Evolutionary conservation across 2,888 invertebrate species (phyloP).

Genomic region (Euplagia quadripunctaria): DNA sequence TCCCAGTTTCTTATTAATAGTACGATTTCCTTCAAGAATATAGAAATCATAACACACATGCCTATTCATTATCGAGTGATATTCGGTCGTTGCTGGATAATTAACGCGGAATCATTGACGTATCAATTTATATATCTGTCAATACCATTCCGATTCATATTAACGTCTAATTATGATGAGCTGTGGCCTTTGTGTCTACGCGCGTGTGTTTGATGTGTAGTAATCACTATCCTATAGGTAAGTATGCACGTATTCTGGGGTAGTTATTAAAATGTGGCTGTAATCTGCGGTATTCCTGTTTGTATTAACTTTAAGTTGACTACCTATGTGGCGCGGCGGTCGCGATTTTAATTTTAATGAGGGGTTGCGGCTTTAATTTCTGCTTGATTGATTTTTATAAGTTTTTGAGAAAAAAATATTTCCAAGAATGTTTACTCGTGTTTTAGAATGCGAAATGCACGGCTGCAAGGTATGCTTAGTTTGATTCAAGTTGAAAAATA

Average conservation of each 20-base stretch:
- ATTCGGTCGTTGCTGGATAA: conserved; percentile 22
- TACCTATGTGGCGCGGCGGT: too few species aligned
- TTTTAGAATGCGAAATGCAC: too few species aligned
- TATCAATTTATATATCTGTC: conserved; percentile 37
- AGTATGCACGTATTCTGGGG: background rate
- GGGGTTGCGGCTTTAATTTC: too few species aligned
- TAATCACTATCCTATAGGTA: conserved; percentile 3
- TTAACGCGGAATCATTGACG: conserved; percentile 31
- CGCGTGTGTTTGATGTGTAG: conserved; percentile 4
- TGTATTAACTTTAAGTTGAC: too few species aligned
- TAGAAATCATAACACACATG: conserved; percentile 8
- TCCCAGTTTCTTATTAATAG: background rate
- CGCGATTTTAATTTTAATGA: too few species aligned
- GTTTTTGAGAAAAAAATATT: too few species aligned
- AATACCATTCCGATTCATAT: conserved; percentile 24
- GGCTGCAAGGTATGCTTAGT: too few species aligned
- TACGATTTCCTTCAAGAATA: conserved; percentile 14
- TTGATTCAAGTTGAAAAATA: too few species aligned
- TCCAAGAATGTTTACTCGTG: too few species aligned
- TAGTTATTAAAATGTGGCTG: too few species aligned
- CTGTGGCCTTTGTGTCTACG: conserved; percentile 11
- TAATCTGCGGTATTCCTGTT: too few species aligned
- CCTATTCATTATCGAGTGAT: conserved; percentile 33
- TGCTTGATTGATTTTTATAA: too few species aligned
- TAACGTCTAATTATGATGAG: conserved; percentile 35